Evolutionary conservation across 2,113 vertebrate genomes (phyloP).

Genomic region (Alethe diademata): DNA sequence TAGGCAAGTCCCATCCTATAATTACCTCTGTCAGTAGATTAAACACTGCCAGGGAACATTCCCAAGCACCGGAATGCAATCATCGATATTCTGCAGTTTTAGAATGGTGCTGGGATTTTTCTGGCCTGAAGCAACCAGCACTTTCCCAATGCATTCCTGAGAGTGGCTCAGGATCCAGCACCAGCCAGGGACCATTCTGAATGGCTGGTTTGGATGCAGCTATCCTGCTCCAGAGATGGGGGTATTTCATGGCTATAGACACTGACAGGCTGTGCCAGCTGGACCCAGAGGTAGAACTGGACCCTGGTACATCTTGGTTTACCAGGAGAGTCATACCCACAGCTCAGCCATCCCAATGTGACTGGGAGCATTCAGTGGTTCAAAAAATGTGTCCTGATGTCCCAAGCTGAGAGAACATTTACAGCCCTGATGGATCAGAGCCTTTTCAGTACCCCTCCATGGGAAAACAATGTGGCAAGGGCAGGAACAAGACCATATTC

Average conservation of each 20-base stretch:
- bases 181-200: not conserved
- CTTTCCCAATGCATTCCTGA: not conserved
- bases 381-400: not conserved
- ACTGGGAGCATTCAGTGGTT: not conserved
- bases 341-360: not conserved
- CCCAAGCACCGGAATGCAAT: not conserved
- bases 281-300: not conserved
- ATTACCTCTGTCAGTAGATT: not conserved
- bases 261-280: not conserved
- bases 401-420: not conserved
- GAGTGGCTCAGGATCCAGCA: not conserved
- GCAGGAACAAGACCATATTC: not conserved
- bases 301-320: not conserved
- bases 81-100: not conserved
- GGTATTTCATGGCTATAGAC: not conserved
- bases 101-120: not conserved
- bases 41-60: not conserved
- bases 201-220: not conserved
- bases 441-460: not conserved
- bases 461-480: not conserved
- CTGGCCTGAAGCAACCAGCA: not conserved
- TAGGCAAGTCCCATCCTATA: not conserved
- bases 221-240: not conserved
- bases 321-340: not conserved
- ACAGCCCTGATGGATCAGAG: not conserved